phyloP scores from a whole-genome alignment of 1,140 invertebrate genomes.

The Aphidius gifuensis region DNA sequence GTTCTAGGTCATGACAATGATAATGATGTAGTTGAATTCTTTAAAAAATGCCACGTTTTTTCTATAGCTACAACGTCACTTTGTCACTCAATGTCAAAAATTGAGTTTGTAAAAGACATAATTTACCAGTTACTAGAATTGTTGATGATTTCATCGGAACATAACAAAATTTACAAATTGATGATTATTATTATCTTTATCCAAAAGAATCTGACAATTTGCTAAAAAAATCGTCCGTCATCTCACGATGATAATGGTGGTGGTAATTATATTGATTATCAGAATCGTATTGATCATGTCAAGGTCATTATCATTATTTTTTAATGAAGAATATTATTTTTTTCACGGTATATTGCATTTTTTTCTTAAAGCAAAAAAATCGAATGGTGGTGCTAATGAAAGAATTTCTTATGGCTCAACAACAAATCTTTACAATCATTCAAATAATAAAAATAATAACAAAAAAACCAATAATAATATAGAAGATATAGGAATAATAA shows the following conservation, averaged over 20 bases:
- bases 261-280: slow-evolving; percentile 99
- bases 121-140: slow-evolving; percentile 87
- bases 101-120: slow-evolving; percentile 96
- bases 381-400: slow-evolving; percentile 68
- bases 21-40: too few species aligned
- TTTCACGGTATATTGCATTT: slow-evolving; percentile 5
- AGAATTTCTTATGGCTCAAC: slow-evolving; percentile 93
- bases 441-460: too few species aligned
- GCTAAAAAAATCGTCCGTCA: slow-evolving; percentile 64
- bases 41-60: too few species aligned
- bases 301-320: slow-evolving; percentile 59
- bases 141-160: slow-evolving; percentile 89
- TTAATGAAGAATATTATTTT: slow-evolving; percentile 47
- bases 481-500: too few species aligned
- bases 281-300: slow-evolving; percentile 94
- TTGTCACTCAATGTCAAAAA: too few species aligned
- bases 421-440: too few species aligned
- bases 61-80: too few species aligned
- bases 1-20: too few species aligned
- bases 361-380: slow-evolving; percentile 64
- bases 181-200: slow-evolving; percentile 89
- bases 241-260: slow-evolving; percentile 93
- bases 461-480: too few species aligned
- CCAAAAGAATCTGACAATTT: slow-evolving; percentile 78
- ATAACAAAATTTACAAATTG: slow-evolving; percentile 72